Conservation (phyloP, 2,113 vertebrate genomes). For the Onychostruthus taczanowskii region DNA sequence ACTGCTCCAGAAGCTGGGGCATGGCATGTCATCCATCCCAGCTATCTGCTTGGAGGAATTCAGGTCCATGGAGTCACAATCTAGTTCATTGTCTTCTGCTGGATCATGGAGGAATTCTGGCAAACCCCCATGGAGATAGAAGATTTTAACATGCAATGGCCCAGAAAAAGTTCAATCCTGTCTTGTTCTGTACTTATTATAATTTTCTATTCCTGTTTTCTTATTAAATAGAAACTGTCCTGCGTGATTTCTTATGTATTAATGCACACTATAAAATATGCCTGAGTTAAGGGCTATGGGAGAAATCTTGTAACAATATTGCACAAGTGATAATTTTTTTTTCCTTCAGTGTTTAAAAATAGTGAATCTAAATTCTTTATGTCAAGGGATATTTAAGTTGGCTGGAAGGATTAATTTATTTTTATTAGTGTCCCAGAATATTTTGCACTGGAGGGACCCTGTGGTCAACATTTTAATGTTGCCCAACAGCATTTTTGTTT, state of each 20-base stretch:
- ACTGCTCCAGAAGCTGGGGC: not conserved
- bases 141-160: not conserved
- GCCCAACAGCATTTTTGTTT: not conserved
- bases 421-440: constrained; percentile 20
- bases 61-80: constrained; percentile 1
- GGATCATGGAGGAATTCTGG: not conserved
- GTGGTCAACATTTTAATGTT: not conserved
- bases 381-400: constrained; percentile 44
- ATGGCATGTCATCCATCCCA: not conserved
- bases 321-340: not conserved
- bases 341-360: constrained; percentile 47
- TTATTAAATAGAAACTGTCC: not conserved
- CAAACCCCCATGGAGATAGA: not conserved
- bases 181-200: not conserved
- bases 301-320: constrained; percentile 48
- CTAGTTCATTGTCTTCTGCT: constrained; percentile 11
- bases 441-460: not conserved
- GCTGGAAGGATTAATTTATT: constrained; percentile 35
- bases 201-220: constrained; percentile 8
- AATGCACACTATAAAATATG: not conserved
- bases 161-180: not conserved
- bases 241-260: not conserved
- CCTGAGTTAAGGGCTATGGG: not conserved
- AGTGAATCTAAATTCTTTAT: constrained; percentile 45
- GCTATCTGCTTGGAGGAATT: constrained; percentile 34